Base-by-base conservation (phyloP, 2,888 invertebrate genomes). In the Drosophila quinaria region DNA sequence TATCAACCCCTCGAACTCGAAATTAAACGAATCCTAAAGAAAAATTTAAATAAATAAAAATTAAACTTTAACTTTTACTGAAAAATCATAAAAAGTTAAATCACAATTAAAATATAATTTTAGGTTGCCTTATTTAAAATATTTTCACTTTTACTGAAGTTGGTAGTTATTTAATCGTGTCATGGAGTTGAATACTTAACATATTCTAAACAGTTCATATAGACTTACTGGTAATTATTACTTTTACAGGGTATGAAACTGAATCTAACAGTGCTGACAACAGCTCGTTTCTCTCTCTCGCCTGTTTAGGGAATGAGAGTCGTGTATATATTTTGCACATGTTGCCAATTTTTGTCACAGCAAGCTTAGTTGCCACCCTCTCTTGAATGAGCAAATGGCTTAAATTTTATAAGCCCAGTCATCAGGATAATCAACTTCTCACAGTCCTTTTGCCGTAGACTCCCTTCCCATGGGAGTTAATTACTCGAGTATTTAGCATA, bases 401-500 rank as follows among this genome's bases (percentile, higher is more conserved):
- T 78, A 64, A 74, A 59, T 68, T 72, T 62, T 69, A 61, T 73
- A 70, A 72, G 63, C 66, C 55, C 67, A 71, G 64, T 72, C 69
- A 58, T 52, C 62, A 61, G 52, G 55, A 61, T 89, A 73, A 87
- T 87, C 76, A 81, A 71, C 59, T 70, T 17, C 70, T 58, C 72
- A 66, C 56, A 51, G 55, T 60, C 55, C 66, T 56, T 52, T 50
- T n/a, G n/a, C n/a, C n/a, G n/a, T n/a, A n/a, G n/a, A n/a, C 35
- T 33, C 13, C 25, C 25, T 25, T 70, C 89, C 74, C 89, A 8
- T 22, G 77, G 81, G 87, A 88, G 62, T 76, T 86, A 90, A 87
- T 87, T 87, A 88, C 79, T 60, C 39, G 46, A 76, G 81, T 86
- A 80, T 81, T 90, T 89, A 87, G 81, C 89, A 90, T 90, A 80